Evolutionary conservation across 2,113 vertebrate genomes (phyloP).

Genomic region (Ciconia maguari): DNA sequence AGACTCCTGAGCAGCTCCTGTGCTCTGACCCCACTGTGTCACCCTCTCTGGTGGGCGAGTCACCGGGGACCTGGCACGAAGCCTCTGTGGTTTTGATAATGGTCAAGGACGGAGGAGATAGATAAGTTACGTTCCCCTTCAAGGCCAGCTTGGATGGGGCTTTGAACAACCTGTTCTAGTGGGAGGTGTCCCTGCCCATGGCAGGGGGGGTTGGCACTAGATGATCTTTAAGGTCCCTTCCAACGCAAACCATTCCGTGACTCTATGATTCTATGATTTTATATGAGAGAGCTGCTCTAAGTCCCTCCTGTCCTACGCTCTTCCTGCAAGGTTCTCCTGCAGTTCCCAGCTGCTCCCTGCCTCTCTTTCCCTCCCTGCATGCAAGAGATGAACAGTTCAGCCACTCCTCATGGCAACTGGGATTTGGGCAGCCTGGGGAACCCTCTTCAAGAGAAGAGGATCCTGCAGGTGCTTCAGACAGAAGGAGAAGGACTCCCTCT

Average conservation of each 20-base stretch:
- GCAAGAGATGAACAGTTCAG: background rate
- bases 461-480: background rate
- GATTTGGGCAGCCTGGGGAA: background rate
- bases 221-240: too few species aligned
- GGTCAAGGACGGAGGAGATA: too few species aligned
- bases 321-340: background rate
- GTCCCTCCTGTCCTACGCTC: background rate
- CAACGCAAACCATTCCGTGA: background rate
- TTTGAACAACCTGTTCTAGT: too few species aligned
- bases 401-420: rapidly evolving
- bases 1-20: background rate
- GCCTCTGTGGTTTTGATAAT: background rate
- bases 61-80: background rate
- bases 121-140: too few species aligned
- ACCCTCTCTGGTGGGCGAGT: background rate
- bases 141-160: too few species aligned
- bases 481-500: conserved; percentile 51
- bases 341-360: background rate
- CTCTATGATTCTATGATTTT: background rate
- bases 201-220: background rate
- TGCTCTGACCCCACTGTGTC: background rate
- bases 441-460: background rate
- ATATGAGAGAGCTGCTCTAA: background rate
- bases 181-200: background rate
- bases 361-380: background rate